Conservation (phyloP, 1,140 invertebrate genomes). For the Hypothenemus hampei region DNA sequence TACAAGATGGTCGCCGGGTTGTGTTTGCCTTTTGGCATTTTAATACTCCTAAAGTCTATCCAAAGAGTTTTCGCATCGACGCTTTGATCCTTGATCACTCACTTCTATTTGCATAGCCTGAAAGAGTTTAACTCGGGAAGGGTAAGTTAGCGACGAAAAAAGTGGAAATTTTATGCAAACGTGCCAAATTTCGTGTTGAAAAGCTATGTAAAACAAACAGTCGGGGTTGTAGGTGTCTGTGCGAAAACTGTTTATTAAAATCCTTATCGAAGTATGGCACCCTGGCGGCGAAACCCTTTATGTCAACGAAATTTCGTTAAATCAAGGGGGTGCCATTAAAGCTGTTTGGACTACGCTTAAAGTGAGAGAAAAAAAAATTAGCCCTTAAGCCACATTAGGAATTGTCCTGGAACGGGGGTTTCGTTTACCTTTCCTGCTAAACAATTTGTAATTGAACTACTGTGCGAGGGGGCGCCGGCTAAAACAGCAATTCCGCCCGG, state of each 20-base stretch:
- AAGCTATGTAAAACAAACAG: too few relatives aligned
- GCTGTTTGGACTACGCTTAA: slow-evolving; percentile 13
- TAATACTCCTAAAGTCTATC: slow-evolving; percentile 11
- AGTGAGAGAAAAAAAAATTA: too few relatives aligned
- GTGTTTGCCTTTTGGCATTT: slow-evolving; percentile 20
- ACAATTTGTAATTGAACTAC: slow-evolving; percentile 28
- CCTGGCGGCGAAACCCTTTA: slow-evolving; percentile 11
- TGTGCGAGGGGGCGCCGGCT: too few relatives aligned
- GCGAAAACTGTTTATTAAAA: slow-evolving; percentile 21
- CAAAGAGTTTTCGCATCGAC: slow-evolving; percentile 9
- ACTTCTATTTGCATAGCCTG: too few relatives aligned
- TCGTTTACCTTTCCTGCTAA: slow-evolving; percentile 14
- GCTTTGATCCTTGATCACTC: neutral
- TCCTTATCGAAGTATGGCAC: slow-evolving; percentile 19
- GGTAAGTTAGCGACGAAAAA: neutral
- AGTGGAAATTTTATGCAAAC: too few relatives aligned
- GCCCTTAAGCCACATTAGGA: too few relatives aligned
- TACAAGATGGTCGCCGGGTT: slow-evolving; percentile 25
- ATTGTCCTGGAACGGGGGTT: slow-evolving; percentile 13
- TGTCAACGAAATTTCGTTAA: slow-evolving; percentile 21
- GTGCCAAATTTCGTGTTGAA: too few relatives aligned
- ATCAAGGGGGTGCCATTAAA: slow-evolving; percentile 7
- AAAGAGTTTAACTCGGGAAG: too few relatives aligned
- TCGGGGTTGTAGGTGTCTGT: too few relatives aligned
- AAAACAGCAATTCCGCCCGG: slow-evolving; percentile 27